Evolutionary conservation across 2,113 vertebrate species (phyloP).

Genomic region (Leptobrachium leishanense): DNA sequence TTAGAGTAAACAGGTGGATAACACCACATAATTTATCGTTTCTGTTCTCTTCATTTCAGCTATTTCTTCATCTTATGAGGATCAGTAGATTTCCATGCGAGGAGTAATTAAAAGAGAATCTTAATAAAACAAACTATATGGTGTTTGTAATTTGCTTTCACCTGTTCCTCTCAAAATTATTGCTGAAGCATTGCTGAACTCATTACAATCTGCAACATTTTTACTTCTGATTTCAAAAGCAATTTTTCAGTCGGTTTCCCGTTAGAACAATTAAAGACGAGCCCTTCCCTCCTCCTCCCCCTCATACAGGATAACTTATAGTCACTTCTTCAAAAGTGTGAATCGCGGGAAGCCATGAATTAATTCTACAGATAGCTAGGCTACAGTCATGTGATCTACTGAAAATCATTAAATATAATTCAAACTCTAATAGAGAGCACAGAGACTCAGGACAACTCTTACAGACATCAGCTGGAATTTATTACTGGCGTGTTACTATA

Average conservation of each 20-base stretch:
- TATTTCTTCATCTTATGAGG: too few relatives aligned
- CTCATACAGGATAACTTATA: neutral
- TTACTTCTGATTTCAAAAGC: constrained; percentile 33
- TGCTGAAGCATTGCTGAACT: constrained; percentile 14
- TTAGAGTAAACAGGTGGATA: too few relatives aligned
- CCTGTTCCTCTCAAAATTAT: neutral
- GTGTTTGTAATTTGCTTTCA: too few relatives aligned
- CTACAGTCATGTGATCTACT: neutral
- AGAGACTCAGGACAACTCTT: neutral
- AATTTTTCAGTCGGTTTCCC: constrained; percentile 26
- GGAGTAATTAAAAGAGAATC: too few relatives aligned
- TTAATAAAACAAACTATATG: too few relatives aligned
- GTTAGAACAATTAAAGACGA: constrained; percentile 33
- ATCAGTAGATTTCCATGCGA: too few relatives aligned
- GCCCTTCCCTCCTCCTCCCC: constrained; percentile 15
- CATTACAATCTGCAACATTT: constrained; percentile 9
- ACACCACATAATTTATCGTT: too few relatives aligned
- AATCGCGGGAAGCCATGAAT: neutral
- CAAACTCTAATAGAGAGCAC: neutral
- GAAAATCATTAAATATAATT: constrained; percentile 2
- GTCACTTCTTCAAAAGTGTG: constrained; percentile 9
- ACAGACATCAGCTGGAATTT: neutral
- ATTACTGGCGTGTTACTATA: neutral
- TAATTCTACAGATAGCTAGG: constrained; percentile 17
- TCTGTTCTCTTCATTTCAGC: too few relatives aligned